Percentiles rank a stretch among this genome's conserved stretches.
Evolutionary conservation across 64 coral and sea anemone species (phyloP).

Genomic region (Actinia equina): DNA sequence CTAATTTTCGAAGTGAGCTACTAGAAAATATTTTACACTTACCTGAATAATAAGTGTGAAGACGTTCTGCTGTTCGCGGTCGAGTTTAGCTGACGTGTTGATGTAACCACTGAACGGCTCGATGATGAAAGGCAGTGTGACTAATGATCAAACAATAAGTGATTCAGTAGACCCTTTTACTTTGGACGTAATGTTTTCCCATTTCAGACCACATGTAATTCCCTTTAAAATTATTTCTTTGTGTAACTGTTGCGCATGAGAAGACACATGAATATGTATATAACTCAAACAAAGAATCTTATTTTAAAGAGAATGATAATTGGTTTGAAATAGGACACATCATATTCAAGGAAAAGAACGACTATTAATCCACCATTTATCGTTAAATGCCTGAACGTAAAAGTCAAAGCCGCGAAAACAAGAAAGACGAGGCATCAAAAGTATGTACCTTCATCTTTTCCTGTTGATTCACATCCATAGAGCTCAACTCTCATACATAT

Average conservation of each 20-base stretch:
- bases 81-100: constrained; percentile 63
- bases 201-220: too few relatives aligned
- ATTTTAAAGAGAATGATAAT: too few relatives aligned
- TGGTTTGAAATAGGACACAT: too few relatives aligned
- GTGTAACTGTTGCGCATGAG: too few relatives aligned
- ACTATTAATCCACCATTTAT: too few relatives aligned
- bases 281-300: too few relatives aligned
- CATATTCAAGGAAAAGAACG: too few relatives aligned
- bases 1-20: neutral
- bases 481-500: constrained; percentile 82
- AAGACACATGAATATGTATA: too few relatives aligned
- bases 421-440: neutral
- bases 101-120: constrained; percentile 66
- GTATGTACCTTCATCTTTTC: constrained; percentile 77
- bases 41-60: constrained; percentile 80
- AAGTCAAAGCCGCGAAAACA: neutral
- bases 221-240: too few relatives aligned
- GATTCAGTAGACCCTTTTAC: too few relatives aligned
- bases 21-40: neutral
- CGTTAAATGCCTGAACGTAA: too few relatives aligned
- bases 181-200: neutral
- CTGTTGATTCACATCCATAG: constrained; percentile 91
- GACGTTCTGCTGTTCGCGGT: constrained; percentile 71
- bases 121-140: constrained; percentile 87
- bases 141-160: constrained; percentile 25